Evolutionary conservation across 2,113 vertebrate species (phyloP), one percentile per base, ranked within the genome.

Genomic region (Muntiacus reevesi): DNA sequence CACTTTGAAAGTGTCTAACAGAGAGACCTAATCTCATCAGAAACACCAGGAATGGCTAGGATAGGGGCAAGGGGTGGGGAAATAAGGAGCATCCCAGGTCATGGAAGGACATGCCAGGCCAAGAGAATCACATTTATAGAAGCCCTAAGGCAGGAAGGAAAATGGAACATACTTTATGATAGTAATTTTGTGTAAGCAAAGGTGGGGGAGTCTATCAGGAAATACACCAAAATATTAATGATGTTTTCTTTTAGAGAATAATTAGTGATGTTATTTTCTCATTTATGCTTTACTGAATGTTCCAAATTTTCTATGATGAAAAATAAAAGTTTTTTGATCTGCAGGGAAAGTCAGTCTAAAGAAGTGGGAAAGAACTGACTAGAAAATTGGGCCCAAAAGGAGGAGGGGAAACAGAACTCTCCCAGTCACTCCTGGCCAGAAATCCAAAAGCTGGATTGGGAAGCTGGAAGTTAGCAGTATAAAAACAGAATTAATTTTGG

Each of bases 141-240:
- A 60, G 50, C n/a, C 43, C 71, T 40, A 16, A 92, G 62, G 55
- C 83, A 79, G 16, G 33, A 92, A 76, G 19, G 79, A 89, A 94
- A 96, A 81, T 21, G 71, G 33, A 86, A 25, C 52, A 59, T 57
- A 54, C 4, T 60, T 90, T 85, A 81, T 76, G 16, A 62, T 33
- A 89, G 54, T 57, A 85, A 86, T 94, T 89, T 97, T 83, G 94
- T 81, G 83, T 64, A 95, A 87, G 14, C 52, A 84, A 87, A 87
- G 7, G 8, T 7, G 7, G 45, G 13, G 5, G 43, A 74, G 25
- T 89, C 87, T n/a, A 89, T 25, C 36, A 89, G 62, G 28, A 95
- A 95, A 89, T 64, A 89, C 2, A 87, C 11, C 33, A 79, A 83
- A 92, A 60, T 40, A 33, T 64, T 78, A 89, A 83, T n/a, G 57